Percentiles rank a stretch among this genome's conserved stretches.
These are phyloP conservation scores for Stenodema calcarata DNA, from an alignment of 2,888 invertebrate species.

Conservation along the genomic window DNA sequence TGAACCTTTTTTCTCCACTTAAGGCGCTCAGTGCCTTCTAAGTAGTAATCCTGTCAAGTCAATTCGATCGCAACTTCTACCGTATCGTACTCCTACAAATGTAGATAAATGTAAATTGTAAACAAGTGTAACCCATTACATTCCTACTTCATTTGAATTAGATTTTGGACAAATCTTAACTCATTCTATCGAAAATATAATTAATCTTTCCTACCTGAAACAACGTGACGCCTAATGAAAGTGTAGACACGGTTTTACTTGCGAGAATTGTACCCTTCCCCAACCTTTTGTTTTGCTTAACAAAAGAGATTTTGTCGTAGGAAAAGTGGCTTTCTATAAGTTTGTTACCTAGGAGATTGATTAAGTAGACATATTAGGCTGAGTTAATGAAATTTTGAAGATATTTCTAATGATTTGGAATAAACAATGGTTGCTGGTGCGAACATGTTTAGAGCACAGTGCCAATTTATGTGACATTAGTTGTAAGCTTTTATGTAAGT, in stretches of 20 bases:
- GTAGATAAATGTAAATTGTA: not conserved
- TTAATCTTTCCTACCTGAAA: not conserved
- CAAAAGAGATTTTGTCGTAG: not conserved
- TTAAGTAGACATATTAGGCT: constrained; percentile 6
- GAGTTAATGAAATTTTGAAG: not conserved
- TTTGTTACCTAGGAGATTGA: constrained; percentile 28
- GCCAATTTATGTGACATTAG: constrained; percentile 46
- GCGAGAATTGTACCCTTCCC: not conserved
- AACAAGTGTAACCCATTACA: constrained; percentile 3
- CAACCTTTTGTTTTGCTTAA: not conserved
- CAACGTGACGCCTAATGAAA: too few species aligned
- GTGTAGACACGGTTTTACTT: not conserved
- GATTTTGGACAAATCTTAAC: not conserved
- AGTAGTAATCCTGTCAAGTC: not conserved
- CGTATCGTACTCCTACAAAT: not conserved
- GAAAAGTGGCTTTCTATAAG: not conserved
- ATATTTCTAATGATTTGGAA: not conserved
- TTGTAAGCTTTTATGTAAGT: constrained; percentile 25
- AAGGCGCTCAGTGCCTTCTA: not conserved
- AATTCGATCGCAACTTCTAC: not conserved
- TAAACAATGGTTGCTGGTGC: constrained; percentile 18
- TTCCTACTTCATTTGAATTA: constrained; percentile 11
- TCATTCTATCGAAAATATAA: not conserved
- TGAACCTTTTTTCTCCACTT: not conserved
- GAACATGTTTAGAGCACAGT: constrained; percentile 24